These are phyloP conservation scores for Pollimyrus isidori DNA, from an alignment of 2,113 vertebrate genomes.

Conservation along the genomic window DNA sequence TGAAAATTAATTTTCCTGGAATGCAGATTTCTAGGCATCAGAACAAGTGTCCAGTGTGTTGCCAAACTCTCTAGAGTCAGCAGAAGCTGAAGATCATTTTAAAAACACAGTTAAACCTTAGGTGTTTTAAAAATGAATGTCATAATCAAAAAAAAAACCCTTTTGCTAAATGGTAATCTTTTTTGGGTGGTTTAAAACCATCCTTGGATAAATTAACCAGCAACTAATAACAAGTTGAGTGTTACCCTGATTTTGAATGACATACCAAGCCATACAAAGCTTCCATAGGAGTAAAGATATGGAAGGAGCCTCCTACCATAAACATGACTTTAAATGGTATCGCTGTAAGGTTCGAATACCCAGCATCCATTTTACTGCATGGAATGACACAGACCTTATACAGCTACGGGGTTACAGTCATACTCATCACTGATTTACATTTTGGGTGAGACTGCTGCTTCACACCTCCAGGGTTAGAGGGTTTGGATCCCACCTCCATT, in stretches of 20 bases:
- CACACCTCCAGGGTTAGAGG: background rate
- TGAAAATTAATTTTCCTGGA: background rate
- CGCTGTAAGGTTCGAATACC: background rate
- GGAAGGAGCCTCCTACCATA: background rate
- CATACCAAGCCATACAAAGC: background rate
- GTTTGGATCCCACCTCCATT: background rate
- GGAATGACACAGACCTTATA: background rate
- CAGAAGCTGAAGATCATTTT: background rate
- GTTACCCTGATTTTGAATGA: background rate
- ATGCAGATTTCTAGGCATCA: background rate
- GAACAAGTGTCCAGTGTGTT: background rate
- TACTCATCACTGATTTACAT: background rate
- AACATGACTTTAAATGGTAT: background rate
- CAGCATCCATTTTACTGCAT: background rate
- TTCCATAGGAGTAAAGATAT: background rate
- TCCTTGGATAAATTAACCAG: background rate
- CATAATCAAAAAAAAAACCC: background rate
- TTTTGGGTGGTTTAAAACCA: background rate
- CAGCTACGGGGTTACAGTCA: background rate
- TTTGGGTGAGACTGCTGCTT: background rate
- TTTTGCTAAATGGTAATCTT: background rate
- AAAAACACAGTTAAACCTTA: background rate
- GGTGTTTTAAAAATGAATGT: background rate
- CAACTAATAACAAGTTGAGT: background rate
- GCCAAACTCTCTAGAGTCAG: background rate